Evolutionary conservation across 2,797 vertebrate species (phyloP).

Genomic region (Vireo griseus): DNA sequence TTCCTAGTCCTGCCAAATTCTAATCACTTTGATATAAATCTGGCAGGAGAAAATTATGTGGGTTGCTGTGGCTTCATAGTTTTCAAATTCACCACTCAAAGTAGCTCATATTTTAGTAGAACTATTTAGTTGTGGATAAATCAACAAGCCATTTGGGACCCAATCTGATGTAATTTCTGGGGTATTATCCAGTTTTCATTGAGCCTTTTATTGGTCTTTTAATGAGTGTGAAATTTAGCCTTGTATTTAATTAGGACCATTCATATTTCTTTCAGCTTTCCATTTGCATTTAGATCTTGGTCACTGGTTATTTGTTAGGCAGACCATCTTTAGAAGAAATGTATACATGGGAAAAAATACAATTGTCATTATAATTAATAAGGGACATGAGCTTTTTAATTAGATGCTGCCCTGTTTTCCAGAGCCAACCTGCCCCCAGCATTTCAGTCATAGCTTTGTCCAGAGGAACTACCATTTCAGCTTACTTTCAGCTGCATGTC

Average conservation of each 20-base stretch:
- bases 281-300: background rate
- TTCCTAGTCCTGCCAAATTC: background rate
- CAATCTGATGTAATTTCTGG: background rate
- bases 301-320: background rate
- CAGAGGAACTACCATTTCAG: background rate
- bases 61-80: background rate
- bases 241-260: background rate
- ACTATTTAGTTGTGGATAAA: background rate
- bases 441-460: background rate
- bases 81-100: constrained; percentile 10
- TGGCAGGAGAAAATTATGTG: background rate
- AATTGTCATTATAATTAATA: background rate
- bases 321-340: background rate
- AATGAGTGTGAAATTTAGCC: background rate
- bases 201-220: background rate
- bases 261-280: background rate
- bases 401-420: background rate
- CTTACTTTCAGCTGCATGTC: background rate
- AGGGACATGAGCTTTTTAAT: background rate
- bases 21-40: background rate
- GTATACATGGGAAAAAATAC: background rate
- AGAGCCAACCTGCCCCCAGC: background rate
- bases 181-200: background rate
- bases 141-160: background rate
- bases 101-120: background rate